phyloP scores from a whole-genome alignment of 2,113 vertebrate genomes.

The Seriola dumerili region DNA sequence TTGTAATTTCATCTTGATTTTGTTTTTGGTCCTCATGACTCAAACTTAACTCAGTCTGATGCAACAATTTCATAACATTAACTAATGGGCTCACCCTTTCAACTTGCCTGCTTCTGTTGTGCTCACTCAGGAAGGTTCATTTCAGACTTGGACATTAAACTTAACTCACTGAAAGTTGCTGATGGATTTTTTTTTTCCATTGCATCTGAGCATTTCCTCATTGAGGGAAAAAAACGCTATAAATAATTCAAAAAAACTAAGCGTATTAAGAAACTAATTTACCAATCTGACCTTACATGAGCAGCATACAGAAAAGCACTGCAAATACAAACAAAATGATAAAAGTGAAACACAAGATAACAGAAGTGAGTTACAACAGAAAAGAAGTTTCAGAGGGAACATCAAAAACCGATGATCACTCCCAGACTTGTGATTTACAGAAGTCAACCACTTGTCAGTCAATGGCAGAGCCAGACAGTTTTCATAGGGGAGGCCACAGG shows the following conservation, averaged over 20 bases:
- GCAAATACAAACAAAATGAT: not conserved
- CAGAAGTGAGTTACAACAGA: no score
- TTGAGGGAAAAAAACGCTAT: not conserved
- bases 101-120: slow-evolving; percentile 20
- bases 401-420: no score
- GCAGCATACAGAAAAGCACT: not conserved
- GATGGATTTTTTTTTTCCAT: not conserved
- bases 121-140: not conserved
- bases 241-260: not conserved
- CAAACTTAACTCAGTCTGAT: slow-evolving; percentile 15
- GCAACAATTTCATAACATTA: slow-evolving; percentile 44
- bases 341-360: no score
- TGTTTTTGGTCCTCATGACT: slow-evolving; percentile 13
- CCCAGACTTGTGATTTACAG: no score
- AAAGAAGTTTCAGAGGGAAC: no score
- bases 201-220: slow-evolving; percentile 4
- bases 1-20: slow-evolving; percentile 6
- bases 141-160: slow-evolving; percentile 2
- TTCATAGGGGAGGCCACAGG: no score
- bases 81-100: slow-evolving; percentile 31
- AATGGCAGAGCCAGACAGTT: no score
- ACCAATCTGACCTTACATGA: no score
- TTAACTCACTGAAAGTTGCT: slow-evolving; percentile 4
- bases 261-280: not conserved
- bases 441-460: no score